Evolutionary conservation across 2,797 vertebrate species (phyloP).

Genomic region (Melanotaenia nigrans): DNA sequence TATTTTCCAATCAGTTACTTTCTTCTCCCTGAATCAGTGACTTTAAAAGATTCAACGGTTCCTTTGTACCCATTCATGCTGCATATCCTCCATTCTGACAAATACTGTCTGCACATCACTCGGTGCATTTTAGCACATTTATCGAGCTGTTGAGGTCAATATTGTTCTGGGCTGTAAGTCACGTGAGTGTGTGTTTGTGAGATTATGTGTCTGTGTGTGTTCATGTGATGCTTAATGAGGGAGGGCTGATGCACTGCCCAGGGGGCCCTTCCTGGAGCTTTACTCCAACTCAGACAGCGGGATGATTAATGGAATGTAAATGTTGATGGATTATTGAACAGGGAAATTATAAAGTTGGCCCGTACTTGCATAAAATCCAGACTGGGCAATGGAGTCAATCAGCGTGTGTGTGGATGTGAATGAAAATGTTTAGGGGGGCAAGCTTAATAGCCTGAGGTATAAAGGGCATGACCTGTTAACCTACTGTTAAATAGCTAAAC

Average conservation of each 20-base stretch:
- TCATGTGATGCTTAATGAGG: constrained; percentile 55
- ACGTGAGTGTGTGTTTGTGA: constrained; percentile 26
- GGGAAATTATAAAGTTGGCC: constrained; percentile 72
- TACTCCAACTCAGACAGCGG: constrained; percentile 62
- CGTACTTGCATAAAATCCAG: constrained; percentile 51
- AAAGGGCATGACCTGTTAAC: constrained; percentile 52
- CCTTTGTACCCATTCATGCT: background rate
- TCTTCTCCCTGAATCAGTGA: constrained; percentile 33
- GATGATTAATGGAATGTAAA: constrained; percentile 79
- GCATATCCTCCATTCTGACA: constrained; percentile 28
- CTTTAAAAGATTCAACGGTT: constrained; percentile 17
- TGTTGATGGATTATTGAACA: constrained; percentile 78
- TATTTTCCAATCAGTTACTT: constrained; percentile 17
- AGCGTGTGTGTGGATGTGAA: constrained; percentile 4
- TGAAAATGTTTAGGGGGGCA: constrained; percentile 33
- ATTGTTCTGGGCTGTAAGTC: constrained; percentile 64
- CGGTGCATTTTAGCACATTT: constrained; percentile 60
- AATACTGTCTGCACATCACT: constrained; percentile 59
- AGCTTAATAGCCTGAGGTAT: constrained; percentile 60
- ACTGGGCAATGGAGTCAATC: constrained; percentile 39
- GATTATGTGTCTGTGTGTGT: constrained; percentile 9
- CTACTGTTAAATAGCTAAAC: constrained; percentile 54
- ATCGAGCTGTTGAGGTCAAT: constrained; percentile 66
- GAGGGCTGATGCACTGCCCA: constrained; percentile 52
- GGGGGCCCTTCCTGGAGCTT: constrained; percentile 59